A percentile compares a stretch with the other conserved stretches of the same genome.
Conservation (phyloP, 2,888 invertebrate species). For the Habroteleia sp. region DNA sequence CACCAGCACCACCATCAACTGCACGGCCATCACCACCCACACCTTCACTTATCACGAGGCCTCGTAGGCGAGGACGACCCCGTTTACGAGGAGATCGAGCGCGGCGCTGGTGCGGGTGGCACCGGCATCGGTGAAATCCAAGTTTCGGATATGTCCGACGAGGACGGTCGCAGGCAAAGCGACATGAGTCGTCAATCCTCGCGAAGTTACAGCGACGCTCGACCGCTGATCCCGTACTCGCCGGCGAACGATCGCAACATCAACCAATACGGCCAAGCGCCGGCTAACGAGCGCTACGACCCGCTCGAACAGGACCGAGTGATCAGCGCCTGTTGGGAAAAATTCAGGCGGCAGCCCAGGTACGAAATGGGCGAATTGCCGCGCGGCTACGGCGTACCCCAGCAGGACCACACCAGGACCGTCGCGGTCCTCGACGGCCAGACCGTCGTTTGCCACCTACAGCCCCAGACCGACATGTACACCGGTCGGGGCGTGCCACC, state of each 20-base stretch:
- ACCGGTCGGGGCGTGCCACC: conserved; percentile 83
- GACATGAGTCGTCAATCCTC: conserved; percentile 87
- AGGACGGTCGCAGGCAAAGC: conserved; percentile 88
- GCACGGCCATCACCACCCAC: conserved; percentile 82
- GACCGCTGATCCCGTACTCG: conserved; percentile 90
- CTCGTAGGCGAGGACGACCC: conserved; percentile 84
- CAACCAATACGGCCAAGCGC: conserved; percentile 70
- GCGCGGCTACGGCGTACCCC: conserved; percentile 73
- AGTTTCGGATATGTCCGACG: conserved; percentile 90
- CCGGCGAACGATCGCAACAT: conserved; percentile 84
- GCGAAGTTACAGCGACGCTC: conserved; percentile 90
- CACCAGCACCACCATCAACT: conserved; percentile 78
- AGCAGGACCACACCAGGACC: conserved; percentile 78
- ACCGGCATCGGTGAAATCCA: conserved; percentile 83
- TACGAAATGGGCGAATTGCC: conserved; percentile 77
- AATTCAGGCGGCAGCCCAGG: conserved; percentile 75
- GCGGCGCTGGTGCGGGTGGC: conserved; percentile 80
- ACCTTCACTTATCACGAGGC: conserved; percentile 81
- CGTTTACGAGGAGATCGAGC: conserved; percentile 91
- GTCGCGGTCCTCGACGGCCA: conserved; percentile 92
- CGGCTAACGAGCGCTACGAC: conserved; percentile 69
- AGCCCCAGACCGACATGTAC: conserved; percentile 85
- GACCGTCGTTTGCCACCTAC: conserved; percentile 92
- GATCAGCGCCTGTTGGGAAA: conserved; percentile 77
- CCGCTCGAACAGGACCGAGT: conserved; percentile 74